Evolutionary conservation across 2,888 invertebrate species (phyloP).

Genomic region (Erannis defoliaria): DNA sequence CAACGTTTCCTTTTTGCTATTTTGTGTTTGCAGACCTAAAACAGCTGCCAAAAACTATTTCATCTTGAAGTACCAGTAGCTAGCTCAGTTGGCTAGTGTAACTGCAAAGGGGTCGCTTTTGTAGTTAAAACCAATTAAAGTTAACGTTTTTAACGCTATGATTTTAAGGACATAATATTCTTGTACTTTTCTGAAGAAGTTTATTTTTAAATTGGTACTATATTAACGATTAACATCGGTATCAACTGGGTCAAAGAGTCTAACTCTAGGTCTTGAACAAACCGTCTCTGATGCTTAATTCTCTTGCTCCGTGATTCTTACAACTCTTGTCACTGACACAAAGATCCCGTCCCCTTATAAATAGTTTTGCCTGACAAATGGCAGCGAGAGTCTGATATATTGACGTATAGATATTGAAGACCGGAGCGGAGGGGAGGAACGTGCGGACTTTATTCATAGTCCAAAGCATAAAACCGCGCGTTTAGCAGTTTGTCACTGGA

Average conservation of each 20-base stretch:
- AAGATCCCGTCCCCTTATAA: conserved; percentile 51
- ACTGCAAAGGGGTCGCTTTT: not conserved
- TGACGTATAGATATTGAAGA: conserved; percentile 65
- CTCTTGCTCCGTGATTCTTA: not conserved
- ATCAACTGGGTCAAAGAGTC: too few relatives aligned
- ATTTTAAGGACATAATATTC: too few relatives aligned
- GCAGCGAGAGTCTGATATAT: conserved; percentile 67
- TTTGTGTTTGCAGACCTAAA: not conserved
- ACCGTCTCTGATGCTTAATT: too few relatives aligned
- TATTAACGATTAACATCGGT: too few relatives aligned
- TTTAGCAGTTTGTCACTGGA: not conserved
- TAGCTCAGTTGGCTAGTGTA: not conserved
- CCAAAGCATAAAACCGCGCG: conserved; percentile 39
- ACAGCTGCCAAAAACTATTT: conserved; percentile 11
- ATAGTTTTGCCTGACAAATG: conserved; percentile 68
- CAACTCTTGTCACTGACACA: not conserved
- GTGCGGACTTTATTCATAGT: conserved; percentile 31
- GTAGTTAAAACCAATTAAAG: too few relatives aligned
- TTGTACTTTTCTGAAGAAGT: too few relatives aligned
- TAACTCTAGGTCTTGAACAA: too few relatives aligned
- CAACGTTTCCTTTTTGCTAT: not conserved
- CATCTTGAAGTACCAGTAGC: not conserved
- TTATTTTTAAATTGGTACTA: too few relatives aligned
- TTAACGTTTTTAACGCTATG: too few relatives aligned
- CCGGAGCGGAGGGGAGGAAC: conserved; percentile 58